Base-by-base conservation (phyloP, 1,140 invertebrate species). In the Drosophila burlai region DNA sequence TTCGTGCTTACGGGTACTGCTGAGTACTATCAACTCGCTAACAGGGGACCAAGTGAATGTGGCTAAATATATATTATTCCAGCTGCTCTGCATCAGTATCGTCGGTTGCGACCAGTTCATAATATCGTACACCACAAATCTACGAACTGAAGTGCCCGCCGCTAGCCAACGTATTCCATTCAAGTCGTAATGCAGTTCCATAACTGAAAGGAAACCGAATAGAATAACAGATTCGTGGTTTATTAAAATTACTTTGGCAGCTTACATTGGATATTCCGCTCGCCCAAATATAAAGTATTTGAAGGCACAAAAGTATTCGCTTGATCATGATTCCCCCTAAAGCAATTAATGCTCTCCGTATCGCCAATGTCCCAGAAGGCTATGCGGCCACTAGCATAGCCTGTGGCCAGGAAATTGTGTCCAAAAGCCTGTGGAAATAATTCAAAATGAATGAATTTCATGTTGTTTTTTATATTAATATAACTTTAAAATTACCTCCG, bases 171-270 rank as follows among this genome's bases (percentile, higher is more conserved):
- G 79, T 29, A 77, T 52, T 29, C 91, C 91, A 31, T 58, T 76
- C 0, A 50, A 47, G 16, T 91, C 91, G 69, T 92, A 92, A 49
- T 92, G 91, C 24, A 92, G 29, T 9, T 89, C 79, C 58, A 92
- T 46, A 61, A 34, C 91, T 92, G 26, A 15, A 65, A 34, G 21
- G 11, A 29, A 58, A 36, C 1, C 0, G 36, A 47, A 64, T 55
- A 7, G 2, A 26, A 10, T 11, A 15, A 18, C n/a, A n/a, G n/a
- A 31, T 52, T 4, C 6, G 8, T 16, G 4, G 26, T 9, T 38
- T 10, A 21, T 2, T 15, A 9, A 4, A 29, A 59, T 36, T 13
- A 18, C 1, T 49, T 2, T 13, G 6, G 7, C 5, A 43, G 60
- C 76, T 77, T 82, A 92, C 91, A 45, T n/a, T 67, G 57, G 15